Conservation (phyloP, 2,113 vertebrate genomes). For the Colaptes auratus region DNA sequence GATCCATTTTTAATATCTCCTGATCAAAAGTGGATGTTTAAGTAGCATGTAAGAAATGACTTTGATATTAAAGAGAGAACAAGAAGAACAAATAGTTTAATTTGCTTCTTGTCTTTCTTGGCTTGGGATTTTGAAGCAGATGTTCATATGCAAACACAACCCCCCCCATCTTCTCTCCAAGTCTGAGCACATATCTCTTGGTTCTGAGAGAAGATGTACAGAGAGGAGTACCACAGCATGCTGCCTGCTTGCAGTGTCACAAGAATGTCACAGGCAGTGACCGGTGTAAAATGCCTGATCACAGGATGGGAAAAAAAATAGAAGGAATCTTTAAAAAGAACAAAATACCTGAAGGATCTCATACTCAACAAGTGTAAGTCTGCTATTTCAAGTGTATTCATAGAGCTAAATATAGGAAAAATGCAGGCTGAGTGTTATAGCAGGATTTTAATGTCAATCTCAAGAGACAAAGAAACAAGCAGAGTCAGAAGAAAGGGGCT, state of each 20-base stretch:
- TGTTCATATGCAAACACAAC: conserved; percentile 49
- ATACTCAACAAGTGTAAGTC: background rate
- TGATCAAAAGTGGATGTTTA: conserved; percentile 45
- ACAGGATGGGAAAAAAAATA: background rate
- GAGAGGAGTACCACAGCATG: background rate
- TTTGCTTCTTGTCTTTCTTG: conserved; percentile 59
- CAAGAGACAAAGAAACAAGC: background rate
- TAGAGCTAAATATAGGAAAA: background rate
- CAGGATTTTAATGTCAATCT: background rate
- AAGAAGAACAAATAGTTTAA: conserved; percentile 60
- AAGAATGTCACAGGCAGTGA: background rate
- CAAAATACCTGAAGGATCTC: background rate
- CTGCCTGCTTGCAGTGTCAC: background rate
- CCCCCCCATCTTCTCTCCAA: background rate
- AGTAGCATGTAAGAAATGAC: background rate
- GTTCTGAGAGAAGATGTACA: background rate
- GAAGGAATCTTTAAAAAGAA: background rate
- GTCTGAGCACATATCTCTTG: background rate
- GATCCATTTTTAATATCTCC: conserved; percentile 62
- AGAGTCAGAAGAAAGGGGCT: background rate
- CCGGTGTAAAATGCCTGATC: background rate
- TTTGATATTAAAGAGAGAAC: conserved; percentile 33
- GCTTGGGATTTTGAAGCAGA: conserved; percentile 66
- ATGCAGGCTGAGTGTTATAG: background rate
- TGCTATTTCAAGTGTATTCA: background rate